Base-by-base conservation (phyloP, 2,113 vertebrate genomes). In the Sardina pilchardus region DNA sequence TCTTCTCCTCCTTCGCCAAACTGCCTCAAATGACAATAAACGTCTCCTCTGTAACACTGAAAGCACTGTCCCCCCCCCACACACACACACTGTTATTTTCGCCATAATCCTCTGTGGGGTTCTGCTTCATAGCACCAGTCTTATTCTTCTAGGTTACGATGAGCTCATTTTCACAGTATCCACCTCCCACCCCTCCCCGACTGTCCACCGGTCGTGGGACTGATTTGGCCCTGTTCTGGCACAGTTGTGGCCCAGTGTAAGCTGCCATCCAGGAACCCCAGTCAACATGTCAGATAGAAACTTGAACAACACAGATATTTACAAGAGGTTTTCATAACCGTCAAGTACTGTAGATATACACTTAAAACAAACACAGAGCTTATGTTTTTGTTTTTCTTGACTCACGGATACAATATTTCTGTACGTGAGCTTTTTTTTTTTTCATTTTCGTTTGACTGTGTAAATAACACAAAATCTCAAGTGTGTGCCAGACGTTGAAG, bases 251-350 rank as follows among this genome's bases (percentile, higher is more conserved):
- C 14, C 71, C 71, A 78, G 26, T 17, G 71, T 78, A 34, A 36
- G 71, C 71, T 78, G 71, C 71, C 71, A 36, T 16, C 14, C 14
- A 16, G 71, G 30, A 42, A 48, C 9, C n/a, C 53, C 89, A 89
- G 83, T 87, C 89, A 88, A 88, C 87, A 91, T 87, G 87, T 91
- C 89, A 87, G 81, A 88, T 88, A 91, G 88, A 91, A 89, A 90
- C 88, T 88, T 90, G 44, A 90, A 91, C 89, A 92, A 91, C 88
- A 91, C 88, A 86, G 92, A 92, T 93, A 93, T 94, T 87, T 92
- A 94, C 93, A 92, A 85, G 84, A 17, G 34, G 34, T 78, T 30
- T 78, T 78, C 30, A 34, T 63, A 59, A 19, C 43, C 16, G 71
- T 78, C 71, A 78, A 78, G 71, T 78, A 78, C 71, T 78, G 30